Percentiles rank a stretch among this genome's conserved stretches.
phyloP scores from a whole-genome alignment of 2,888 invertebrate species.

The Metacarcinus magister region DNA sequence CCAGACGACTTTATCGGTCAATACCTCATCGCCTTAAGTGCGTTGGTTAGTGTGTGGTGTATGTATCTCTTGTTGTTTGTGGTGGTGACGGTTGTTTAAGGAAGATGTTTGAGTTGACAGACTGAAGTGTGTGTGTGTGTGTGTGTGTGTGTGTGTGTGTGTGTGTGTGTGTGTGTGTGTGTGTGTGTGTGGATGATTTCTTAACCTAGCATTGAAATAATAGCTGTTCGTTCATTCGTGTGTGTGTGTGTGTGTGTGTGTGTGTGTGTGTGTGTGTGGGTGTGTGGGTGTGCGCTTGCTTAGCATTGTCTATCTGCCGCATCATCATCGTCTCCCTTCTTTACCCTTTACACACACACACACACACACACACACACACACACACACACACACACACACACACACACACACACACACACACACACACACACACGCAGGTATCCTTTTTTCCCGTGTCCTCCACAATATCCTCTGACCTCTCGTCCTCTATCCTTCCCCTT shows the following conservation, averaged over 20 bases:
- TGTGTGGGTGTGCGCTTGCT: neutral
- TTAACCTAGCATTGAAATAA: slow-evolving; percentile 47
- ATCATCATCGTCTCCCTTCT: too few relatives aligned
- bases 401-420: slow-evolving; percentile 66
- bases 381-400: slow-evolving; percentile 60
- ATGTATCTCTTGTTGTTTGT: slow-evolving; percentile 22
- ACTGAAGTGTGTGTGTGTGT: slow-evolving; percentile 17
- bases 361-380: slow-evolving; percentile 61
- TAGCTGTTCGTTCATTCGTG: neutral
- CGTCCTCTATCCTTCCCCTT: neutral
- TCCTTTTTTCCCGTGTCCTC: neutral
- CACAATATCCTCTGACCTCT: neutral
- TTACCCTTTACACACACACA: slow-evolving; percentile 55
- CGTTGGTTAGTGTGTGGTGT: neutral
- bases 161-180: slow-evolving; percentile 50
- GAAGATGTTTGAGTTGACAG: neutral
- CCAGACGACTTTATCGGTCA: neutral
- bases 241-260: slow-evolving; percentile 44
- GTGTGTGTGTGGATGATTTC: slow-evolving; percentile 54
- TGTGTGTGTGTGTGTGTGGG: neutral
- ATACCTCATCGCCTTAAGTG: neutral
- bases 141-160: slow-evolving; percentile 59
- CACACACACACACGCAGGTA: slow-evolving; percentile 47
- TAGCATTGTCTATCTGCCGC: neutral
- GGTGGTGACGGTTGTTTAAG: neutral